Evolutionary conservation across 2,888 invertebrate species (phyloP).

Genomic region (Lymantria dispar): DNA sequence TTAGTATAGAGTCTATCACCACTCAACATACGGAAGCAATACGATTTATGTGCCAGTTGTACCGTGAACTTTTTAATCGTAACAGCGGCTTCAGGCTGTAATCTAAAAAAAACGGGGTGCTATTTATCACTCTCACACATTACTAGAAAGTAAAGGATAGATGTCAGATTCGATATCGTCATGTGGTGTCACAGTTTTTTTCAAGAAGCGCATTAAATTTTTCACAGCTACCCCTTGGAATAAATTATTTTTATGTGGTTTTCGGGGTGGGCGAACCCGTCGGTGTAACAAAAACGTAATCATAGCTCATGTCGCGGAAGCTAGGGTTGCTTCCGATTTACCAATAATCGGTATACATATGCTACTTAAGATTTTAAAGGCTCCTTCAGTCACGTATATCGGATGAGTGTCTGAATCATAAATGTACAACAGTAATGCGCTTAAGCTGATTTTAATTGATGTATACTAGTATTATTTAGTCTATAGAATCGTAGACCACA

Average conservation of each 20-base stretch:
- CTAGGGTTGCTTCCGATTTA: slow-evolving; percentile 62
- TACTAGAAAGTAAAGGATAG: slow-evolving; percentile 49
- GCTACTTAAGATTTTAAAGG: slow-evolving; percentile 35
- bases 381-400: slow-evolving; percentile 26
- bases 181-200: slow-evolving; percentile 73
- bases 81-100: slow-evolving; percentile 56
- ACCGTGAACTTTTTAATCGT: slow-evolving; percentile 66
- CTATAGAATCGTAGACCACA: not conserved
- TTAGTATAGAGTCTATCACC: slow-evolving; percentile 34
- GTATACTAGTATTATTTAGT: slow-evolving; percentile 11
- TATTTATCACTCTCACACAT: slow-evolving; percentile 43
- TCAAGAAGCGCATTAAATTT: slow-evolving; percentile 64
- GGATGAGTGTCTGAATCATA: slow-evolving; percentile 3
- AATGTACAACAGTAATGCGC: not conserved
- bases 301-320: slow-evolving; percentile 64
- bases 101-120: slow-evolving; percentile 41
- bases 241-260: slow-evolving; percentile 77
- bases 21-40: slow-evolving; percentile 53
- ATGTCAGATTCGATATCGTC: slow-evolving; percentile 47
- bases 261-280: slow-evolving; percentile 71
- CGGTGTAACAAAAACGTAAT: slow-evolving; percentile 64
- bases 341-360: slow-evolving; percentile 58
- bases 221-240: slow-evolving; percentile 74
- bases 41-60: slow-evolving; percentile 55
- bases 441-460: slow-evolving; percentile 8